phyloP scores from a whole-genome alignment of 2,113 vertebrate species.

The Alouatta palliata region DNA sequence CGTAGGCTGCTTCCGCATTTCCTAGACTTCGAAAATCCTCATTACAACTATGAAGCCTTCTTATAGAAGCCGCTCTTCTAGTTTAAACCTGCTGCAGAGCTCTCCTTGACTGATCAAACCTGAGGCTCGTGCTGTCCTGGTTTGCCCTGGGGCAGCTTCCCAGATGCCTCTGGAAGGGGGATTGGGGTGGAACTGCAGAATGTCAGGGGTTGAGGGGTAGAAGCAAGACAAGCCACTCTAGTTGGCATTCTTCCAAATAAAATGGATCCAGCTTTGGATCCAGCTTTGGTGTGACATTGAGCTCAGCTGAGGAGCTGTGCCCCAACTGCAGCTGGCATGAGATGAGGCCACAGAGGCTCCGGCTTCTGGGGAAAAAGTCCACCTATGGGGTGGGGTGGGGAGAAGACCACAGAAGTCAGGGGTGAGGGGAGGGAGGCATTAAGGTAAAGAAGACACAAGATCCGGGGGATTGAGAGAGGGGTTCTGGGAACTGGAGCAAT shows the following conservation, averaged over 20 bases:
- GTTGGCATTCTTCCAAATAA: background rate
- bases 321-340: background rate
- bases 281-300: background rate
- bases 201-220: background rate
- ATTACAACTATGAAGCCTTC: fast-evolving
- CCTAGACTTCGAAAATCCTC: background rate
- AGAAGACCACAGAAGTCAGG: background rate
- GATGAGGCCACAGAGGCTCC: background rate
- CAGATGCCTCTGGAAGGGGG: background rate
- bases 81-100: background rate
- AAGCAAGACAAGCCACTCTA: background rate
- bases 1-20: background rate
- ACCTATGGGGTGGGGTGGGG: background rate
- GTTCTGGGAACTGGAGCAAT: background rate
- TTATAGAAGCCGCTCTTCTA: background rate
- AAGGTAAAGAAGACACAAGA: background rate
- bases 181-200: background rate
- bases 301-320: background rate
- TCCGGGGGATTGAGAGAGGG: background rate
- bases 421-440: background rate
- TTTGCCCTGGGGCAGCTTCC: background rate
- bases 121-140: fast-evolving
- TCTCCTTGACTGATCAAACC: background rate
- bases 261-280: background rate
- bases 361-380: background rate